These are phyloP conservation scores for Jordanella pulchra DNA, from an alignment of 2,797 vertebrate species.

Conservation along the genomic window DNA sequence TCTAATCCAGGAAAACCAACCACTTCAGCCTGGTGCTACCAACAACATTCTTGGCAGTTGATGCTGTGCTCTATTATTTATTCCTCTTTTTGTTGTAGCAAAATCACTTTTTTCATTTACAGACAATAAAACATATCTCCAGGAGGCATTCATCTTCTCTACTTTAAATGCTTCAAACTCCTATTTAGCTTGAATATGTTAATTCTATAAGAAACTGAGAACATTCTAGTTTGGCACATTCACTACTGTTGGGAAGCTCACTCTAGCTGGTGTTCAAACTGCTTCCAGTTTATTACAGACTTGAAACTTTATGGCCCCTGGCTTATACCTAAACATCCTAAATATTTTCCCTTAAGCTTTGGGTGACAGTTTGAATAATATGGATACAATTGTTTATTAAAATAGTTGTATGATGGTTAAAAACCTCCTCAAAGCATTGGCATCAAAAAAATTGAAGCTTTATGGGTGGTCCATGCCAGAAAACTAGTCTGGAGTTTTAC, in stretches of 20 bases:
- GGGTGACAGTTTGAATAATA: background rate
- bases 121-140: background rate
- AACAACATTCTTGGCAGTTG: too few relatives aligned
- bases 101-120: background rate
- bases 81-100: background rate
- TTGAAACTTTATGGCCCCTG: background rate
- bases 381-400: background rate
- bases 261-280: background rate
- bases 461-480: background rate
- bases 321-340: background rate
- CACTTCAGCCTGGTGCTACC: too few relatives aligned
- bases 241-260: too few relatives aligned
- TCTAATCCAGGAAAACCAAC: background rate
- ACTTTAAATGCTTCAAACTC: background rate
- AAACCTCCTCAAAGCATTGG: background rate
- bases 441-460: background rate
- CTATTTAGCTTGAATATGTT: background rate
- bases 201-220: background rate
- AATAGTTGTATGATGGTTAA: background rate
- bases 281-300: background rate
- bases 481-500: background rate
- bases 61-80: background rate
- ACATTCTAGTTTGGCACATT: background rate
- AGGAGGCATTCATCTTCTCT: background rate
- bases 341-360: background rate